Percentiles rank a stretch among this genome's conserved stretches.
phyloP scores from a whole-genome alignment of 1,140 invertebrate genomes.

The Argopecten irradians region DNA sequence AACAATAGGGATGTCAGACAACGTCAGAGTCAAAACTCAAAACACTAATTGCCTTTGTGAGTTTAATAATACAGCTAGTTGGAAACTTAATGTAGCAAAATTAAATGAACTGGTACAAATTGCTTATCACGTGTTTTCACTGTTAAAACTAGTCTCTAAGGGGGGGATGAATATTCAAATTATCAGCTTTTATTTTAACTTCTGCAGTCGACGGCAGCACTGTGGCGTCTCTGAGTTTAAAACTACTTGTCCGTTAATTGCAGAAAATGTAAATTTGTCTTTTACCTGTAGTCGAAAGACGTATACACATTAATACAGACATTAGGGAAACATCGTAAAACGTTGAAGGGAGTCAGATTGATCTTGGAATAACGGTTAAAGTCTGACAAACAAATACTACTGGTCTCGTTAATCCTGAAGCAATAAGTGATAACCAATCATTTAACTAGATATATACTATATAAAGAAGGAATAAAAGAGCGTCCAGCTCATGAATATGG shows the following conservation, averaged over 20 bases:
- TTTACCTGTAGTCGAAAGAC: not conserved
- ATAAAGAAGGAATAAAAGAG: not conserved
- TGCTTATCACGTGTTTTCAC: slow-evolving; percentile 21
- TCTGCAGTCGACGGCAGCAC: slow-evolving; percentile 5
- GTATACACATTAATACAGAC: slow-evolving; percentile 22
- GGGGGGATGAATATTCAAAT: not conserved
- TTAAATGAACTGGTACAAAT: slow-evolving; percentile 23
- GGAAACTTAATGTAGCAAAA: slow-evolving; percentile 17
- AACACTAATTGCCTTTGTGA: slow-evolving; percentile 16
- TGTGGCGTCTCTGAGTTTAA: not conserved
- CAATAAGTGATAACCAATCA: not conserved
- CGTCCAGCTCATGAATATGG: slow-evolving; percentile 3
- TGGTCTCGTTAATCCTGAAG: not conserved
- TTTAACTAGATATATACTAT: not conserved
- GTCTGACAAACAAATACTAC: slow-evolving; percentile 14
- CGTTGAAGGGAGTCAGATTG: slow-evolving; percentile 7
- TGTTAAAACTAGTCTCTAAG: not conserved
- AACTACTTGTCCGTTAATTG: slow-evolving; percentile 7
- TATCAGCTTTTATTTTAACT: slow-evolving; percentile 23
- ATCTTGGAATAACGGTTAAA: not conserved
- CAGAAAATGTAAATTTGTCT: slow-evolving; percentile 22
- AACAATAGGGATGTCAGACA: not conserved
- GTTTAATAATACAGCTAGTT: slow-evolving; percentile 23
- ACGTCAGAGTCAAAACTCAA: slow-evolving; percentile 21
- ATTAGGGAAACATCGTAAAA: not conserved